Percentiles rank a stretch among this genome's conserved stretches.
These are phyloP conservation scores for Brachionichthys hirsutus DNA, from an alignment of 2,113 vertebrate genomes.

Conservation along the genomic window DNA sequence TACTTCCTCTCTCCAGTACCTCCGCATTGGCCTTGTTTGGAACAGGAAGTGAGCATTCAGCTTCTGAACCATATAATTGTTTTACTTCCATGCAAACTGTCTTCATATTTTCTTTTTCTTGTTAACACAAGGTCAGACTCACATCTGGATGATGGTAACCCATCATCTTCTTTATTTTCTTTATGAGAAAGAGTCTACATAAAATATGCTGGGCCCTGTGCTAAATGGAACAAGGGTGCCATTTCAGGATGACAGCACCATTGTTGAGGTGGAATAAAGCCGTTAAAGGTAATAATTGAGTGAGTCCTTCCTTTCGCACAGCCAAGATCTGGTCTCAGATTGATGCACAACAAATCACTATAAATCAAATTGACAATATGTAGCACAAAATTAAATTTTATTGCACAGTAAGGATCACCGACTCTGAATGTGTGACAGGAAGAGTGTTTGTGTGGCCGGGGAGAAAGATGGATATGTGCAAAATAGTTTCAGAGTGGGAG, in stretches of 20 bases:
- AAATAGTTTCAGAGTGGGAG: not conserved
- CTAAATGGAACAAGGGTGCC: constrained; percentile 13
- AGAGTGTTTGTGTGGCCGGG: constrained; percentile 6
- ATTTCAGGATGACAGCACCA: constrained; percentile 21
- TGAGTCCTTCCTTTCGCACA: constrained; percentile 16
- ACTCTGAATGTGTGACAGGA: constrained; percentile 37
- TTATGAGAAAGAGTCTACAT: constrained; percentile 33
- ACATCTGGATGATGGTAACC: constrained; percentile 26
- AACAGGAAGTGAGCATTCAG: too few species aligned
- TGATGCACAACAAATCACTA: constrained; percentile 29
- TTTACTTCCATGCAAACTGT: too few species aligned
- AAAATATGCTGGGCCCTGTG: constrained; percentile 24
- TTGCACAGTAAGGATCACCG: constrained; percentile 61
- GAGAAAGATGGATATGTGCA: constrained; percentile 18
- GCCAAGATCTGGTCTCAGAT: constrained; percentile 29
- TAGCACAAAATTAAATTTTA: constrained; percentile 61
- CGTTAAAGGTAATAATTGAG: constrained; percentile 24
- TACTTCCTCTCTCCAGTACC: not conserved
- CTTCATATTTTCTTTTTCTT: not conserved
- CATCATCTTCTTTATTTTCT: constrained; percentile 21
- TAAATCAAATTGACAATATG: constrained; percentile 68
- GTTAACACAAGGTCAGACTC: constrained; percentile 15
- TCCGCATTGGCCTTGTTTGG: not conserved
- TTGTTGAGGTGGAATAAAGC: constrained; percentile 41
- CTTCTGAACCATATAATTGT: too few species aligned